A percentile compares a stretch with the other conserved stretches of the same genome.
Evolutionary conservation across 2,113 vertebrate species (phyloP).

Genomic region (Dicerorhinus sumatrensis): DNA sequence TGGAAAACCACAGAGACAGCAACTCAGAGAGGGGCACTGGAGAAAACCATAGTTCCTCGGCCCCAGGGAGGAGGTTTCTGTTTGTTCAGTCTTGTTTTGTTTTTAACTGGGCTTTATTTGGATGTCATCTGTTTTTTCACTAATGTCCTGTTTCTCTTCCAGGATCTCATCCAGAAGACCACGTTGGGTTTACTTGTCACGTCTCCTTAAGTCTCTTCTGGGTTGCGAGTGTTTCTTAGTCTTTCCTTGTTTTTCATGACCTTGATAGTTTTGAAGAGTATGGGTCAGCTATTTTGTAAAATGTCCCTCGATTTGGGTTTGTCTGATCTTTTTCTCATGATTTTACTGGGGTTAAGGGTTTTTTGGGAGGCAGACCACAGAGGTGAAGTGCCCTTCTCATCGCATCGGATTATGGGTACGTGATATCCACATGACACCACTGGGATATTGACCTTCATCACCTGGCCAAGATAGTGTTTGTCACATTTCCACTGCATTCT

Average conservation of each 20-base stretch:
- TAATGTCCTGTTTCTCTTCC: neutral
- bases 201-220: neutral
- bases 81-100: neutral
- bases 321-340: neutral
- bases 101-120: neutral
- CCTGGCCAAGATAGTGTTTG: neutral
- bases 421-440: too few relatives aligned
- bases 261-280: neutral
- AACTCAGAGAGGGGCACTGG: neutral
- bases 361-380: neutral
- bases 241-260: neutral
- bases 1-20: conserved; percentile 77
- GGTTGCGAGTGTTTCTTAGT: neutral
- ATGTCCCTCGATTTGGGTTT: neutral
- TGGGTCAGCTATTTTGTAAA: neutral
- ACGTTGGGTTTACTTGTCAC: accelerated
- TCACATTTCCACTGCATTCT: neutral
- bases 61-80: neutral
- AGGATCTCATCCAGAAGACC: neutral
- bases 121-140: neutral
- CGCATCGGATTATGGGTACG: too few relatives aligned
- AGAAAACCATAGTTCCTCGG: neutral
- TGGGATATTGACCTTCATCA: neutral
- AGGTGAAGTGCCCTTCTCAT: neutral
- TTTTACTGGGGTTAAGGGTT: neutral